Evolutionary conservation across 2,888 invertebrate species (phyloP).

Genomic region (Zelleria hepariella): DNA sequence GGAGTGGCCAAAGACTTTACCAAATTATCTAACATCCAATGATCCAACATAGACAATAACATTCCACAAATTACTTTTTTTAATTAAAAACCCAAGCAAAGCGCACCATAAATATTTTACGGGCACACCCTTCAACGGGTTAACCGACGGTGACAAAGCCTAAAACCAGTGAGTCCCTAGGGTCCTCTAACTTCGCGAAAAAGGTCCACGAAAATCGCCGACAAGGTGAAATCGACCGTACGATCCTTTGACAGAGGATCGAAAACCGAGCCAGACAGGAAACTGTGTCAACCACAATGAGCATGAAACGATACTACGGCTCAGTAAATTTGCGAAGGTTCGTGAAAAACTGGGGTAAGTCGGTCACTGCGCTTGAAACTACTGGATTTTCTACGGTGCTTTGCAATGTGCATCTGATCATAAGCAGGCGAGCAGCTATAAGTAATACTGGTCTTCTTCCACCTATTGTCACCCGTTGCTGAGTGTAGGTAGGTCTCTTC

Average conservation of each 20-base stretch:
- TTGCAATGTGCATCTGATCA: too few species aligned
- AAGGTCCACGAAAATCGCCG: conserved; percentile 16
- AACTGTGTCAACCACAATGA: not conserved
- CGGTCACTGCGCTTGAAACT: not conserved
- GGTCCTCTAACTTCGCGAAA: conserved; percentile 24
- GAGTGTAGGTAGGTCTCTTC: too few species aligned
- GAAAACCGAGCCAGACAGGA: not conserved
- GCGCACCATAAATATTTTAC: not conserved
- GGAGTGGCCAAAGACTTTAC: too few species aligned
- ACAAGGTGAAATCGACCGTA: conserved; percentile 16
- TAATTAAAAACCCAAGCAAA: not conserved
- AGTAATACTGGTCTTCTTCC: too few species aligned
- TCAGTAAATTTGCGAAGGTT: not conserved
- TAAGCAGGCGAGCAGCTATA: too few species aligned
- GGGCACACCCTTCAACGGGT: not conserved
- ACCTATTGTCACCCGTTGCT: too few species aligned
- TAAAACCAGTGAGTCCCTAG: conserved; percentile 27
- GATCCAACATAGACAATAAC: not conserved
- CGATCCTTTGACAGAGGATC: not conserved
- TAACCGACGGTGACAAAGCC: conserved; percentile 13
- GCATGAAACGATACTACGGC: not conserved
- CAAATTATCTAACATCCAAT: not conserved
- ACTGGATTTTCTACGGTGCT: not conserved
- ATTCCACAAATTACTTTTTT: not conserved
- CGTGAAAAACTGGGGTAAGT: not conserved